Evolutionary conservation across 2,888 invertebrate genomes (phyloP).

Genomic region (Tetropium fuscum): DNA sequence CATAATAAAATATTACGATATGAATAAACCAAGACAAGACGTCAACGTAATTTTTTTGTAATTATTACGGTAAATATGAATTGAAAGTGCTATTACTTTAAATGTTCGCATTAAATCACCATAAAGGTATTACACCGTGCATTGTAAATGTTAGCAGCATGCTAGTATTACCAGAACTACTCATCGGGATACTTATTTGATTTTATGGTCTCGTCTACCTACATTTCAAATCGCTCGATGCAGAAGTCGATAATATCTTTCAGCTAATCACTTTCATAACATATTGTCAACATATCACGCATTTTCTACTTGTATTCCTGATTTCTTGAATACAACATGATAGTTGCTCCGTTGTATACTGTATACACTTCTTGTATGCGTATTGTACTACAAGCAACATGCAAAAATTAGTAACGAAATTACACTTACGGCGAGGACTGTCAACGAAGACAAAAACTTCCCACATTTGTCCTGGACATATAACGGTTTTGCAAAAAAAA

Average conservation of each 20-base stretch:
- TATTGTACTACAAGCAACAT: too few species aligned
- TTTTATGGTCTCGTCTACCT: constrained; percentile 13
- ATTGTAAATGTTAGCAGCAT: constrained; percentile 9
- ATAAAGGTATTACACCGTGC: constrained; percentile 27
- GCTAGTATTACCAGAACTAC: constrained; percentile 38
- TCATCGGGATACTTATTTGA: constrained; percentile 24
- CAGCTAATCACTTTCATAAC: too few species aligned
- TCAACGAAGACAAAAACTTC: too few species aligned
- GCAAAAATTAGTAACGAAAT: too few species aligned
- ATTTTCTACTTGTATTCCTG: too few species aligned
- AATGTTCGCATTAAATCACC: constrained; percentile 47
- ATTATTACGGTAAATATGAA: constrained; percentile 49
- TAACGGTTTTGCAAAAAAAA: too few species aligned
- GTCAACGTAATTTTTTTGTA: constrained; percentile 22
- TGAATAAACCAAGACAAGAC: constrained; percentile 23
- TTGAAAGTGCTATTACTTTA: constrained; percentile 49
- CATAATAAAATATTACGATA: constrained; percentile 35
- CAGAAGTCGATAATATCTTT: constrained; percentile 11
- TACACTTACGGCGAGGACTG: too few species aligned
- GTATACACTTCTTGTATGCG: too few species aligned
- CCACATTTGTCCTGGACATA: too few species aligned
- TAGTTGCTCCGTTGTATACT: too few species aligned
- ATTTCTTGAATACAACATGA: too few species aligned
- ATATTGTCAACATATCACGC: too few species aligned
- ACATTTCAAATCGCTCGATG: constrained; percentile 8